Percentiles rank a stretch among this genome's conserved stretches.
These are phyloP conservation scores for Tupaia chinensis DNA, from an alignment of 2,113 vertebrate species.

Conservation along the genomic window DNA sequence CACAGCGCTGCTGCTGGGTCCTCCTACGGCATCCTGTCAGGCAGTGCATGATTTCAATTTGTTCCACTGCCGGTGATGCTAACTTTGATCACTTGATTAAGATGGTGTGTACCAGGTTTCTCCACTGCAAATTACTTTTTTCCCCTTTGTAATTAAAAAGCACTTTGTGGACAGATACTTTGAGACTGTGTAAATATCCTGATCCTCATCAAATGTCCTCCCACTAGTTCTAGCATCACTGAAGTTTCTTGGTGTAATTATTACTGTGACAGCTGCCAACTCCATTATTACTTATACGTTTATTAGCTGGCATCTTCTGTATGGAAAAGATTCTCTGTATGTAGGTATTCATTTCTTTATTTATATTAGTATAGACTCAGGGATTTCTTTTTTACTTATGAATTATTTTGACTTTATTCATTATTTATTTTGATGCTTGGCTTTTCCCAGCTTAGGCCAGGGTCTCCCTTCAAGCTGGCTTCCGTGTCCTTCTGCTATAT, in stretches of 20 bases:
- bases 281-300: not conserved
- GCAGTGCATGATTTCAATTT: not conserved
- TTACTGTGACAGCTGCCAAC: not conserved
- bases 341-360: not conserved
- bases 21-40: not conserved
- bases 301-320: slow-evolving; percentile 6
- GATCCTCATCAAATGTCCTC: slow-evolving; percentile 1
- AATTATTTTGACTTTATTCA: slow-evolving; percentile 14
- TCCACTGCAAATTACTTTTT: not conserved
- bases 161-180: slow-evolving; percentile 4
- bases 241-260: slow-evolving; percentile 47
- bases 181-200: not conserved
- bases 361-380: not conserved
- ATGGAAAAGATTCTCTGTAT: not conserved
- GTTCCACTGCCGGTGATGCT: not conserved
- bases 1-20: not conserved
- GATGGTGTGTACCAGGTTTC: not conserved
- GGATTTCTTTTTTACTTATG: not conserved
- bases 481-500: not conserved
- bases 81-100: not conserved
- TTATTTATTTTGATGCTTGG: slow-evolving; percentile 19
- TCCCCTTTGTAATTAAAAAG: slow-evolving; percentile 44
- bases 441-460: not conserved
- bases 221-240: not conserved
- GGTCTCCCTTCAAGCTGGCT: not conserved